Percentiles rank a stretch among this genome's conserved stretches.
phyloP scores from a whole-genome alignment of 1,140 invertebrate species.

The Conopomorpha cramerella region DNA sequence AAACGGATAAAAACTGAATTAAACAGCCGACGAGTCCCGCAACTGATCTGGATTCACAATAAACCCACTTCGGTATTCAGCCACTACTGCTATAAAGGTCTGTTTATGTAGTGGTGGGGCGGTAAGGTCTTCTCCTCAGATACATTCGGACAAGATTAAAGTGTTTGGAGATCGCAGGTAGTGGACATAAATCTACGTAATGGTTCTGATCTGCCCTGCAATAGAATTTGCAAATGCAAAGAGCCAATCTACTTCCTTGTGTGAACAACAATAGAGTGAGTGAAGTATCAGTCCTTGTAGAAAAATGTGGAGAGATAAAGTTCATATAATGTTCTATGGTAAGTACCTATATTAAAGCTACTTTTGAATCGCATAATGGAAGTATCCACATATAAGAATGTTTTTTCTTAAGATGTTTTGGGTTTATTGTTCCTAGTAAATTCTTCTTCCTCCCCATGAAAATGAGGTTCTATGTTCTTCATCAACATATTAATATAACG shows the following conservation, averaged over 20 bases:
- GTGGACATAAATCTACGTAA: slow-evolving; percentile 45
- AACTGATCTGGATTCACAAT: slow-evolving; percentile 10
- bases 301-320: not conserved
- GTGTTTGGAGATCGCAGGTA: slow-evolving; percentile 31
- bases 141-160: slow-evolving; percentile 56
- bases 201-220: slow-evolving; percentile 11
- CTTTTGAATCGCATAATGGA: no score
- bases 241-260: not conserved
- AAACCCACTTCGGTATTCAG: no score
- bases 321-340: not conserved
- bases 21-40: slow-evolving; percentile 44
- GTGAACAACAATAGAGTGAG: not conserved
- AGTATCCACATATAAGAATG: no score
- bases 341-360: no score
- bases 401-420: no score
- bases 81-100: slow-evolving; percentile 32
- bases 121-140: slow-evolving; percentile 39
- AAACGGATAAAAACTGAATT: slow-evolving; percentile 56
- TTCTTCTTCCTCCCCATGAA: no score
- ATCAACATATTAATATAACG: no score
- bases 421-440: no score
- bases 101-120: slow-evolving; percentile 55
- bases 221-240: no score
- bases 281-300: not conserved
- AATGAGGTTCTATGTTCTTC: no score